Evolutionary conservation across 2,888 invertebrate genomes (phyloP), one percentile per base, ranked within the genome.

Genomic region (Lissocephala sabroskyi): DNA sequence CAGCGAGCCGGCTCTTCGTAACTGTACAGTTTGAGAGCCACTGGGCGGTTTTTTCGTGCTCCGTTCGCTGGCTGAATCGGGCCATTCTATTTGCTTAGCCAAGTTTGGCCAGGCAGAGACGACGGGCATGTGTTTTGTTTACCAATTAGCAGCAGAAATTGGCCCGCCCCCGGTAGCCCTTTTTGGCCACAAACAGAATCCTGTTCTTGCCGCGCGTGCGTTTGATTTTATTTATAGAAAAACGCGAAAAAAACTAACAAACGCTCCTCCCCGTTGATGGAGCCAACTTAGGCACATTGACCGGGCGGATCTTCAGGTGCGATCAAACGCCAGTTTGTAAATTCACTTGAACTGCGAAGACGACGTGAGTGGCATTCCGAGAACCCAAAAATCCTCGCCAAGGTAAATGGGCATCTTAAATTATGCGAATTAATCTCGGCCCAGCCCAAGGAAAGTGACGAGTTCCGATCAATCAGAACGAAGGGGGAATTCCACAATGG

Each of bases 331-430:
- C 13, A 45, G 51, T 57, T 56, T 65, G 70, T 62, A 65, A 73
- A 63, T 62, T 45, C 45, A 30, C 39, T 32, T 45, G 39, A 43
- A 43, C n/a, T n/a, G n/a, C n/a, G n/a, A 39, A 32, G 17, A 32
- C 28, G 76, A 73, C 74, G 76, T 76, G 76, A 52, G 56, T 55
- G 43, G 73, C 59, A 73, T 70, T 61, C 47, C 4, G 56, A 68
- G 56, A 62, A 45, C 14, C 11, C 23, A 13, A 33, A n/a, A n/a
- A n/a, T n/a, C n/a, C n/a, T n/a, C n/a, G n/a, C n/a, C n/a, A n/a
- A n/a, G n/a, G n/a, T n/a, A n/a, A n/a, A n/a, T n/a, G n/a, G n/a
- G n/a, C n/a, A n/a, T n/a, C n/a, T n/a, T n/a, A n/a, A n/a, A n/a
- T n/a, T n/a, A n/a, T n/a, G n/a, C n/a, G n/a, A n/a, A n/a, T n/a